Conservation (phyloP, 2,113 vertebrate species). For the Rostratula benghalensis region DNA sequence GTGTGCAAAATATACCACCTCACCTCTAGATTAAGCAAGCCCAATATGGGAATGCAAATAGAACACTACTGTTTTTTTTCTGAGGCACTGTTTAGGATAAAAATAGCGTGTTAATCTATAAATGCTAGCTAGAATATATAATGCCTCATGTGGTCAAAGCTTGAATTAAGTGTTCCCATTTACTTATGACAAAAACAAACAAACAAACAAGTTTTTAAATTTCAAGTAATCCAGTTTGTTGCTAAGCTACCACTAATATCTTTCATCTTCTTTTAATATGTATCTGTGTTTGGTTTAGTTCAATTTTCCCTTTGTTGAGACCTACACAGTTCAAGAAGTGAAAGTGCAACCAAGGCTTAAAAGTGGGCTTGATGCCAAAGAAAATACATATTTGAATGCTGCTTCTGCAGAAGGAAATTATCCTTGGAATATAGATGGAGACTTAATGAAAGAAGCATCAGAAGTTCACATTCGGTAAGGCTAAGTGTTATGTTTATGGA, state of each 20-base stretch:
- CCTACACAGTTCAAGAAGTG: constrained; percentile 80
- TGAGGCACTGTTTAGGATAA: background rate
- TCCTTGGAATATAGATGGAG: constrained; percentile 87
- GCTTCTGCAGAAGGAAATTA: constrained; percentile 65
- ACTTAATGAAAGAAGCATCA: constrained; percentile 78
- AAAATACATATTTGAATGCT: background rate
- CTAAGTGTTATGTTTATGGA: background rate
- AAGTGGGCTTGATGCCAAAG: constrained; percentile 15
- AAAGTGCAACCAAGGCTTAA: constrained; percentile 67
- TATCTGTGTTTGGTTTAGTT: constrained; percentile 77
- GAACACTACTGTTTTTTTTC: background rate
- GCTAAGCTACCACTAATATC: background rate
- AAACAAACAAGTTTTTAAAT: background rate
- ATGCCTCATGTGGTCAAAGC: background rate
- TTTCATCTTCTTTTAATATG: background rate
- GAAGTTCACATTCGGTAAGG: constrained; percentile 81
- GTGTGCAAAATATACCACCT: background rate
- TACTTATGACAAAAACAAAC: background rate
- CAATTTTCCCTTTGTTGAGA: constrained; percentile 86
- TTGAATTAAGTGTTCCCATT: background rate
- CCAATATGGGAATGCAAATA: background rate
- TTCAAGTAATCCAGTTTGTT: background rate
- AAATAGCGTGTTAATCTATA: background rate
- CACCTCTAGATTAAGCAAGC: background rate
- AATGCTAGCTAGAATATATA: background rate